phyloP scores from a whole-genome alignment of 2,888 invertebrate genomes.

The Zaprionus lineosus region DNA sequence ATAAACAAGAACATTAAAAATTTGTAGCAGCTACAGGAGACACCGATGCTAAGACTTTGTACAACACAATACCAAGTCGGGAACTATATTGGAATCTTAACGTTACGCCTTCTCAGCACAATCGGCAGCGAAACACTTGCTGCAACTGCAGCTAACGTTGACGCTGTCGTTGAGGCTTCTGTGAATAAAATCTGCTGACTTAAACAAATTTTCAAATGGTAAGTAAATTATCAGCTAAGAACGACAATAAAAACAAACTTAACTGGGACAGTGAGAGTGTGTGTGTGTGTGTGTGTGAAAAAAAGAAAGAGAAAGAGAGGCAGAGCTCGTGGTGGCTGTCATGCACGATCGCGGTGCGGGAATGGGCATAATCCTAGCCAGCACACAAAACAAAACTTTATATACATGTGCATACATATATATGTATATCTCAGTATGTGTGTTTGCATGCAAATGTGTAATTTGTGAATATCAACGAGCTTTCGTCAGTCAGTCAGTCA shows the following conservation, averaged over 20 bases:
- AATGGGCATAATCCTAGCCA: slow-evolving; percentile 18
- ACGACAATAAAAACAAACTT: slow-evolving; percentile 14
- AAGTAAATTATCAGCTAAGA: slow-evolving; percentile 50
- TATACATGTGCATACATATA: too few relatives aligned
- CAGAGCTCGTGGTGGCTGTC: slow-evolving; percentile 1
- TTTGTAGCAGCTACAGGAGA: slow-evolving; percentile 17
- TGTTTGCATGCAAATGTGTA: too few relatives aligned
- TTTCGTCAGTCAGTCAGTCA: too few relatives aligned
- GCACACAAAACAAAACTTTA: too few relatives aligned
- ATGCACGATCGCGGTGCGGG: slow-evolving; percentile 43
- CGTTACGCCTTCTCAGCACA: slow-evolving; percentile 66
- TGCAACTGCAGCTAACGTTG: slow-evolving; percentile 19
- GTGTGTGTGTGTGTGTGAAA: too few relatives aligned
- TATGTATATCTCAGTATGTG: too few relatives aligned
- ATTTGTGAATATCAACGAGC: too few relatives aligned
- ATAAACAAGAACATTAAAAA: slow-evolving; percentile 5
- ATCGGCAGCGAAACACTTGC: slow-evolving; percentile 27
- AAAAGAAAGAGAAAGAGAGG: background rate
- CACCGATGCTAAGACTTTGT: slow-evolving; percentile 17
- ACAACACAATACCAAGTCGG: slow-evolving; percentile 13
- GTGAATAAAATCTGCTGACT: slow-evolving; percentile 62
- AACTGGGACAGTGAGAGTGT: slow-evolving; percentile 1
- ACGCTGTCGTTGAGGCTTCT: slow-evolving; percentile 36
- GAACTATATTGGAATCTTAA: slow-evolving; percentile 14
- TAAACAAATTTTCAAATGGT: slow-evolving; percentile 69